These are phyloP conservation scores for Allygus modestus DNA, from an alignment of 2,888 invertebrate genomes.

Conservation along the genomic window DNA sequence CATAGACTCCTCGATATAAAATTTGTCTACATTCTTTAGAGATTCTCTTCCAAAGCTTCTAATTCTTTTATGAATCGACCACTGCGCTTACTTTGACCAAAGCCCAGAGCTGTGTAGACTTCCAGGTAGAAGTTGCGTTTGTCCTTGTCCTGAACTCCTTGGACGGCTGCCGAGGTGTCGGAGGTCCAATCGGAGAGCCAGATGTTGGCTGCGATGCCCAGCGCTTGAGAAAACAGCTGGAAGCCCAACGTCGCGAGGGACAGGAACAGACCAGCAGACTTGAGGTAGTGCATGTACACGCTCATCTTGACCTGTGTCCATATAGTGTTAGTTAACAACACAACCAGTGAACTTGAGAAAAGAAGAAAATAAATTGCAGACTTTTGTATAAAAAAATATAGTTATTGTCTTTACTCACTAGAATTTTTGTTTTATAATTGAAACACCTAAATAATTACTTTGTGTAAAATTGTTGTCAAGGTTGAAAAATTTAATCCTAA, in stretches of 20 bases:
- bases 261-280: slow-evolving; percentile 88
- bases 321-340: not conserved
- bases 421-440: too few relatives aligned
- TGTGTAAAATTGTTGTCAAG: too few relatives aligned
- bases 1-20: too few relatives aligned
- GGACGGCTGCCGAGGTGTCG: slow-evolving; percentile 76
- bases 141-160: slow-evolving; percentile 72
- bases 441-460: too few relatives aligned
- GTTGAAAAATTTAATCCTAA: too few relatives aligned
- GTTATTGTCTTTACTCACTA: too few relatives aligned
- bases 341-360: not conserved
- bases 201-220: slow-evolving; percentile 80
- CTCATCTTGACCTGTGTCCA: slow-evolving; percentile 85
- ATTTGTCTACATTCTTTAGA: too few relatives aligned
- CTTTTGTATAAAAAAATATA: slow-evolving; percentile 26
- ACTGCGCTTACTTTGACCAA: slow-evolving; percentile 88
- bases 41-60: not conserved
- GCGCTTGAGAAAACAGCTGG: slow-evolving; percentile 89
- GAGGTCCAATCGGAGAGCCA: slow-evolving; percentile 91
- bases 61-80: not conserved
- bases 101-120: slow-evolving; percentile 91
- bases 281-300: slow-evolving; percentile 93
- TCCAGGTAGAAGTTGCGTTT: slow-evolving; percentile 89
- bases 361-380: not conserved
- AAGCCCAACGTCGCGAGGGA: slow-evolving; percentile 86